A percentile compares a stretch with the other conserved stretches of the same genome.
These are phyloP conservation scores for Phoenicopterus ruber DNA, from an alignment of 2,113 vertebrate species.

Conservation along the genomic window DNA sequence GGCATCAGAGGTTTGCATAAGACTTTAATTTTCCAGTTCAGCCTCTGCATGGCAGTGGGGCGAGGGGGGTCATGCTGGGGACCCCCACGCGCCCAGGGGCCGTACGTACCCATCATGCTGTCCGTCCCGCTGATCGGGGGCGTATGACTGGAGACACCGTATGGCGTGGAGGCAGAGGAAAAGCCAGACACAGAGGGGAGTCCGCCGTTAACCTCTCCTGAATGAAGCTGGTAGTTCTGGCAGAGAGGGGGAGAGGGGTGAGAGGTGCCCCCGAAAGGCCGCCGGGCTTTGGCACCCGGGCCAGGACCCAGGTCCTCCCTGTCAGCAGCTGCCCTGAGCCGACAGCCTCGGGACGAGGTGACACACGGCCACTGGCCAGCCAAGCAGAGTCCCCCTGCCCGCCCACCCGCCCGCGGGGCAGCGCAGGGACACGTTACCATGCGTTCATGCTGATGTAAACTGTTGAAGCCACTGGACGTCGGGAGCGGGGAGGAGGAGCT, in stretches of 20 bases:
- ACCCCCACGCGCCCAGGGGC: rapidly evolving
- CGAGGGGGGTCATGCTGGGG: rapidly evolving
- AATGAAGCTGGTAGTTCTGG: constrained; percentile 91
- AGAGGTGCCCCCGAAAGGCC: not conserved
- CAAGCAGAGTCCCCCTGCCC: not conserved
- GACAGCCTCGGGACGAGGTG: not conserved
- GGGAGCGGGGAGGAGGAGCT: constrained; percentile 85
- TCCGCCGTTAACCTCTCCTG: constrained; percentile 86
- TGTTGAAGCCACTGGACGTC: constrained; percentile 82
- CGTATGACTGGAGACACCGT: constrained; percentile 87
- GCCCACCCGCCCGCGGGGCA: rapidly evolving
- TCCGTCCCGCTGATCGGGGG: constrained; percentile 87
- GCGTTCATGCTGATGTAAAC: constrained; percentile 92
- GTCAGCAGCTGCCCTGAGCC: rapidly evolving
- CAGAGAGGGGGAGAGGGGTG: constrained; percentile 60
- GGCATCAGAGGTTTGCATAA: not conserved
- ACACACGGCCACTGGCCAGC: rapidly evolving
- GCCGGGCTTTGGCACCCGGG: rapidly evolving
- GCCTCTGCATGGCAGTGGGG: not conserved
- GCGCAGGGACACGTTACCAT: constrained; percentile 76
- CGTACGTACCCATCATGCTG: constrained; percentile 82
- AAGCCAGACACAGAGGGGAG: constrained; percentile 83
- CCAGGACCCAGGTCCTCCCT: not conserved
- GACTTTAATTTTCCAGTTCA: not conserved
- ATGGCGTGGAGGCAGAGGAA: constrained; percentile 79